These are phyloP conservation scores for Coptodon bakossiorum DNA, from an alignment of 2,113 vertebrate species.

Conservation along the genomic window DNA sequence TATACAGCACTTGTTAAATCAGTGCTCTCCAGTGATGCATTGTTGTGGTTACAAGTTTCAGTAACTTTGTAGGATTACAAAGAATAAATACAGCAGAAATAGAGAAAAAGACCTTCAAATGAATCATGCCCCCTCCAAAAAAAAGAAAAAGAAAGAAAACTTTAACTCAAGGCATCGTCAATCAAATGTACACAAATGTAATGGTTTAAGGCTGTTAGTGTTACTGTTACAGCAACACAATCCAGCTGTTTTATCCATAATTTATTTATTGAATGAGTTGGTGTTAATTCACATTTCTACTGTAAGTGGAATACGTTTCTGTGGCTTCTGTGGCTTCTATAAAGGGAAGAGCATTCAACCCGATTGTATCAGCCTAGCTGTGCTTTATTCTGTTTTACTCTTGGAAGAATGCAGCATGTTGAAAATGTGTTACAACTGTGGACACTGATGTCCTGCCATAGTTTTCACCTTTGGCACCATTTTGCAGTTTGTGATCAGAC, in stretches of 20 bases:
- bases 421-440: not conserved
- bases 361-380: not conserved
- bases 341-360: rapidly evolving
- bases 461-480: not conserved
- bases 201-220: not conserved
- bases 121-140: not conserved
- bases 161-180: not conserved
- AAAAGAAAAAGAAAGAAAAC: not conserved
- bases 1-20: not conserved
- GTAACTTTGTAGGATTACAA: not conserved
- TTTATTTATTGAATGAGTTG: not conserved
- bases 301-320: not conserved
- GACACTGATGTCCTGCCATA: not conserved
- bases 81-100: not conserved
- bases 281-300: not conserved
- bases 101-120: not conserved
- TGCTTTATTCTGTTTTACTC: not conserved
- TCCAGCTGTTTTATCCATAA: not conserved
- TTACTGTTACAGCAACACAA: not conserved
- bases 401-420: not conserved
- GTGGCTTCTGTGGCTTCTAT: not conserved
- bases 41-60: not conserved
- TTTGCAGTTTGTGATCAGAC: conserved; percentile 1
- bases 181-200: rapidly evolving
- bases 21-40: not conserved